Evolutionary conservation across 2,797 vertebrate genomes (phyloP), one percentile per base, ranked within the genome.

Genomic region (Cyprinodon diabolis): DNA sequence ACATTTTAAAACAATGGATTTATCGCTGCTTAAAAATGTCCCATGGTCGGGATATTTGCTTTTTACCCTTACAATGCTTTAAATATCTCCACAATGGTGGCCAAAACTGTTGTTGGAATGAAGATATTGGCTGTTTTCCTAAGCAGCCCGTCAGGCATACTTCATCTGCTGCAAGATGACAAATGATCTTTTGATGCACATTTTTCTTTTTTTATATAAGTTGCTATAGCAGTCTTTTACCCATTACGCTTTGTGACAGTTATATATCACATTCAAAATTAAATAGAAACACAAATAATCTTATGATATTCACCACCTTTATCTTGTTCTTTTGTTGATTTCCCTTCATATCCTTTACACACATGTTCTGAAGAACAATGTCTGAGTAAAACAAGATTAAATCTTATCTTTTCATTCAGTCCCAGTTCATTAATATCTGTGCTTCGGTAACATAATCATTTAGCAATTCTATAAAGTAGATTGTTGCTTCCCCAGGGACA

Each of bases 401-500:
- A 60, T 60, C 48, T 49, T 49, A 49, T 49, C 30, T 17, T 60
- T 37, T 6, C 57, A 37, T 10, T 19, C 6, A 15, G 30, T 37
- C 49, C 51, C 19, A 52, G 30, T 40, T 54, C 49, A 66, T 83
- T 82, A 82, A 86, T 84, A 84, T 82, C 76, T 78, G 83, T 81
- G 69, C 81, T 72, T 49, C 25, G 1, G 48, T 60, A 82, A 65
- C 60, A 65, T 86, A 19, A 70, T 74, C 4, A 4, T 52, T 71
- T 6, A 63, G 47, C 57, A 35, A 77, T 72, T 81, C 77, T 72
- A 67, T 86, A 83, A 87, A 84, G 80, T 79, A 79, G 68, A 84
- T 86, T 87, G 40, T 68, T 80, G 68, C 66, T 78, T 48, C 58
- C 65, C 75, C 2, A 3, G 75, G 74, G 73, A 80, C 52, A 81